These are phyloP conservation scores for Mesoligia furuncula DNA, from an alignment of 2,888 invertebrate species.

Conservation along the genomic window DNA sequence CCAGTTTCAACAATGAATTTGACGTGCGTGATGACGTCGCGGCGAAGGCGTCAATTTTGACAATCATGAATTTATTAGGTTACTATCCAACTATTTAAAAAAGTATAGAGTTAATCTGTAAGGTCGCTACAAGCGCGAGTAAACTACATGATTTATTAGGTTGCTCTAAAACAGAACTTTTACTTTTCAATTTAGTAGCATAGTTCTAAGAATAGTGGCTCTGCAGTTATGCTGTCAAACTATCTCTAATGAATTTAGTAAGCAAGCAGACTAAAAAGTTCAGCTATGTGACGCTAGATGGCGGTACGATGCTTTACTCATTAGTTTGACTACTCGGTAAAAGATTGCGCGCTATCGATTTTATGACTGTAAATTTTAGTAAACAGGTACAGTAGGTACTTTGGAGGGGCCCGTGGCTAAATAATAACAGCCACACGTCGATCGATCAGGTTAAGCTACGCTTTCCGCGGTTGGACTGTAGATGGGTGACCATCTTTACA, in stretches of 20 bases:
- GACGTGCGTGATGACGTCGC: conserved; percentile 70
- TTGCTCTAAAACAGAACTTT: not conserved
- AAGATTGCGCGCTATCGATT: conserved; percentile 40
- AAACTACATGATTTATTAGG: not conserved
- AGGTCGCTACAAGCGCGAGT: conserved; percentile 38
- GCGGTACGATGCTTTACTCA: conserved; percentile 13
- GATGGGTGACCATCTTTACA: no score
- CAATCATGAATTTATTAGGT: conserved; percentile 63
- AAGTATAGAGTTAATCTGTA: conserved; percentile 6
- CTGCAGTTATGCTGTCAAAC: conserved; percentile 48
- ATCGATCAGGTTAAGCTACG: no score
- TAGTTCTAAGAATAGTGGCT: conserved; percentile 1
- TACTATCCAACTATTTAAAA: conserved; percentile 54
- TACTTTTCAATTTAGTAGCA: conserved; percentile 49
- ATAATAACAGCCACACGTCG: no score
- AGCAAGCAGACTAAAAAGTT: conserved; percentile 30
- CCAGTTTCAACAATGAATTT: conserved; percentile 71
- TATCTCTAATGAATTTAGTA: not conserved
- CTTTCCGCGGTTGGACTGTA: no score
- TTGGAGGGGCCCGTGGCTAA: no score
- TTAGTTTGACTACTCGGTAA: conserved; percentile 36
- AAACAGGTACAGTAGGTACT: not conserved
- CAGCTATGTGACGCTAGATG: conserved; percentile 69
- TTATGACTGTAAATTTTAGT: not conserved
- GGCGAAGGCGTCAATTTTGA: conserved; percentile 57